Conservation (phyloP, 2,113 vertebrate genomes). For the Indicator maculatus region DNA sequence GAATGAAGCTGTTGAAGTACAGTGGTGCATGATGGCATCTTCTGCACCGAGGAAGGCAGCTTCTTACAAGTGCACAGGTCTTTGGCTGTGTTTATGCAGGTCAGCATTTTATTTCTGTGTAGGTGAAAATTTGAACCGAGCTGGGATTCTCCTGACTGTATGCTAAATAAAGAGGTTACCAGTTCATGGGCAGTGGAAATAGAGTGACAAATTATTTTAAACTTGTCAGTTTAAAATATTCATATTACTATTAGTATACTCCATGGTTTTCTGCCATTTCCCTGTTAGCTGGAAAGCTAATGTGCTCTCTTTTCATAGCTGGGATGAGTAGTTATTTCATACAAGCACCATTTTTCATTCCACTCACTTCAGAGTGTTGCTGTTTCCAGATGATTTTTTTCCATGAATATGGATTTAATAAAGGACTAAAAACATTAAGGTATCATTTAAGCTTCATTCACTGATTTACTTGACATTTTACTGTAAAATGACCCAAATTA, state of each 20-base stretch:
- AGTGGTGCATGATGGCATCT: accelerated
- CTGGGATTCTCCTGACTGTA: neutral
- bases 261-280: neutral
- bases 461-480: neutral
- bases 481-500: neutral
- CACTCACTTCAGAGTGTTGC: neutral
- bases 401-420: neutral
- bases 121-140: neutral
- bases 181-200: neutral
- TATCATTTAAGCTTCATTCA: neutral
- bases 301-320: neutral
- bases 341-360: neutral
- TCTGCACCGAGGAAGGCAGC: neutral
- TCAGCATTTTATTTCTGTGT: neutral
- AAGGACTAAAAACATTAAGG: neutral
- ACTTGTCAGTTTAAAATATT: neutral
- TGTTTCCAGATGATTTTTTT: neutral
- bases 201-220: neutral
- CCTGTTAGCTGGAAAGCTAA: neutral
- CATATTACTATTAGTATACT: neutral
- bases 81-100: neutral
- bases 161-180: neutral
- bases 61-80: accelerated
- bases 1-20: neutral
- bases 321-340: neutral